Percentiles rank a stretch among this genome's conserved stretches.
These are phyloP conservation scores for Apamea monoglypha DNA, from an alignment of 2,888 invertebrate genomes.

Conservation along the genomic window DNA sequence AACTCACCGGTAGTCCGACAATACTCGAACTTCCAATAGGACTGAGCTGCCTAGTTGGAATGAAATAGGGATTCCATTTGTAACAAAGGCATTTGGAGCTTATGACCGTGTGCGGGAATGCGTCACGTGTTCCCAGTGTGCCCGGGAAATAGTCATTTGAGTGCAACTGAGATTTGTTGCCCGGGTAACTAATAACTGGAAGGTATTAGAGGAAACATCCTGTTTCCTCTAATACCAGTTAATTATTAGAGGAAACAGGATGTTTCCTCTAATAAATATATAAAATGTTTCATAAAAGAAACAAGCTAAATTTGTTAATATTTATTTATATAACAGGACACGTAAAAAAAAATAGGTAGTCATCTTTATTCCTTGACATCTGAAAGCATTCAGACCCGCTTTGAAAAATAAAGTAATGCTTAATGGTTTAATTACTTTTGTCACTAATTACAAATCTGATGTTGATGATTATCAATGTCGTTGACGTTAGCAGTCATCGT, in stretches of 20 bases:
- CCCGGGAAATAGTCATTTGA: conserved; percentile 22
- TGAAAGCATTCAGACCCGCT: neutral
- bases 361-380: no score
- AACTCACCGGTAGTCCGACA: neutral
- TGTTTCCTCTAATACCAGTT: no score
- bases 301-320: neutral
- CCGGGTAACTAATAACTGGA: conserved; percentile 2
- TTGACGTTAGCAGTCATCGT: neutral
- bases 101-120: conserved; percentile 12
- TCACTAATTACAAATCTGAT: neutral
- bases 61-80: conserved; percentile 33
- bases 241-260: neutral
- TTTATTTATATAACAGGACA: neutral
- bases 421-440: neutral
- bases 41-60: conserved; percentile 10
- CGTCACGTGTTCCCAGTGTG: conserved; percentile 1
- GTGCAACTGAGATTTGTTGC: conserved; percentile 11
- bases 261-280: no score
- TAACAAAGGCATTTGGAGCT: conserved; percentile 38
- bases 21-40: neutral
- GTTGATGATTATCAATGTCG: neutral
- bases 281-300: neutral
- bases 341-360: no score
- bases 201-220: neutral
- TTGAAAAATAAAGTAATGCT: neutral